Evolutionary conservation across 2,113 vertebrate genomes (phyloP).

Genomic region (Marmota flaviventris): DNA sequence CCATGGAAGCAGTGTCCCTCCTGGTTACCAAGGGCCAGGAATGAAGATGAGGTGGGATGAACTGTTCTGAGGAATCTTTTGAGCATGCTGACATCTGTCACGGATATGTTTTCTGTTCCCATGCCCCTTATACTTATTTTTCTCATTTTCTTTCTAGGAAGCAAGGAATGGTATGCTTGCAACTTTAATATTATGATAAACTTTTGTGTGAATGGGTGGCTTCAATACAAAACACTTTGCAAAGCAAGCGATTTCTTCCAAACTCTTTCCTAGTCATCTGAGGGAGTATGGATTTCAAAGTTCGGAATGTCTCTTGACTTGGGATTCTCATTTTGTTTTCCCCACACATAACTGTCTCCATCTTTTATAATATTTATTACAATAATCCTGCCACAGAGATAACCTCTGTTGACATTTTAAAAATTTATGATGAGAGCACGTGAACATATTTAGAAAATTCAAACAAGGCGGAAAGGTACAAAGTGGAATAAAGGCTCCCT

Average conservation of each 20-base stretch:
- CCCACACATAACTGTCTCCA: constrained; percentile 55
- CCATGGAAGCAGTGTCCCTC: neutral
- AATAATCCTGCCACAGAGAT: constrained; percentile 64
- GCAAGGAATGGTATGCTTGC: neutral
- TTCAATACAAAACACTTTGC: neutral
- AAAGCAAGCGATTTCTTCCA: neutral
- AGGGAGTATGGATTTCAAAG: neutral
- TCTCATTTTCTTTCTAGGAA: neutral
- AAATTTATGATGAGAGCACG: constrained; percentile 63
- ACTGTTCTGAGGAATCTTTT: neutral
- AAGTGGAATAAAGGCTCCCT: constrained; percentile 3
- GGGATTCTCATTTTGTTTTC: constrained; percentile 53
- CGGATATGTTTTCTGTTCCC: neutral
- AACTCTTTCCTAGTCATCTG: neutral
- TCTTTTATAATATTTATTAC: constrained; percentile 77
- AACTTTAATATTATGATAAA: neutral
- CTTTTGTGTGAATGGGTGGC: neutral
- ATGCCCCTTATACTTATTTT: neutral
- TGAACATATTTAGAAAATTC: constrained; percentile 70
- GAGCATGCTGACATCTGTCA: neutral
- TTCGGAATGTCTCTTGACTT: neutral
- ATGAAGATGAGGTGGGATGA: neutral
- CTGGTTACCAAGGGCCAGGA: neutral
- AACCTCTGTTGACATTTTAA: constrained; percentile 77
- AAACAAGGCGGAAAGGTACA: constrained; percentile 48